phyloP scores from a whole-genome alignment of 2,797 vertebrate genomes.

The Gambusia yucatana region DNA sequence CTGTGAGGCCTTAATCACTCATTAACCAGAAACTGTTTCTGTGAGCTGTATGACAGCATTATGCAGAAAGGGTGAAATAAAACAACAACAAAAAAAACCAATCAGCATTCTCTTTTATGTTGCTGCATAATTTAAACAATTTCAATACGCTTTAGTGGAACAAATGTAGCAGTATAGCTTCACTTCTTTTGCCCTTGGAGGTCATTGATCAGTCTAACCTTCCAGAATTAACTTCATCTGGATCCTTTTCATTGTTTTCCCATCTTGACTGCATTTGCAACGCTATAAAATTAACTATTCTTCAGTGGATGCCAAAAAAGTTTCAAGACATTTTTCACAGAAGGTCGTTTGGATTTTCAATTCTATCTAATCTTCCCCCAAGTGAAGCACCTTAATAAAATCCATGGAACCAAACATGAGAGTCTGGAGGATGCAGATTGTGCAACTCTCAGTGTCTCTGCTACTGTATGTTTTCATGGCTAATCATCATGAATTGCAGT shows the following conservation, averaged over 20 bases:
- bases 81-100: neutral
- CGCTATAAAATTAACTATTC: conserved; percentile 18
- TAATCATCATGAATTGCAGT: conserved; percentile 59
- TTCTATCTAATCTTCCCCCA: conserved; percentile 44
- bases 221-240: neutral
- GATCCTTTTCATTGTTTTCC: conserved; percentile 16
- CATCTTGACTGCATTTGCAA: conserved; percentile 14
- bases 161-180: conserved; percentile 1
- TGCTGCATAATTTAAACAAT: neutral
- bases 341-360: conserved; percentile 46
- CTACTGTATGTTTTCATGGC: conserved; percentile 55
- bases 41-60: conserved; percentile 13
- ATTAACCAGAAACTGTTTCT: conserved; percentile 11
- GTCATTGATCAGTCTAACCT: conserved; percentile 8
- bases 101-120: neutral
- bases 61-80: conserved; percentile 9
- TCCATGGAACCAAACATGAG: conserved; percentile 33
- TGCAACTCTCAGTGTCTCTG: conserved; percentile 37
- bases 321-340: conserved; percentile 31
- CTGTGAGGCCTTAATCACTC: conserved; percentile 28
- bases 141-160: conserved; percentile 2
- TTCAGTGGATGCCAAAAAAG: conserved; percentile 13
- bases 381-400: conserved; percentile 34
- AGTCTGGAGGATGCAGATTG: conserved; percentile 36
- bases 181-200: neutral